These are phyloP conservation scores for Platycercus adscitus DNA, from an alignment of 2,113 vertebrate species.

Conservation along the genomic window DNA sequence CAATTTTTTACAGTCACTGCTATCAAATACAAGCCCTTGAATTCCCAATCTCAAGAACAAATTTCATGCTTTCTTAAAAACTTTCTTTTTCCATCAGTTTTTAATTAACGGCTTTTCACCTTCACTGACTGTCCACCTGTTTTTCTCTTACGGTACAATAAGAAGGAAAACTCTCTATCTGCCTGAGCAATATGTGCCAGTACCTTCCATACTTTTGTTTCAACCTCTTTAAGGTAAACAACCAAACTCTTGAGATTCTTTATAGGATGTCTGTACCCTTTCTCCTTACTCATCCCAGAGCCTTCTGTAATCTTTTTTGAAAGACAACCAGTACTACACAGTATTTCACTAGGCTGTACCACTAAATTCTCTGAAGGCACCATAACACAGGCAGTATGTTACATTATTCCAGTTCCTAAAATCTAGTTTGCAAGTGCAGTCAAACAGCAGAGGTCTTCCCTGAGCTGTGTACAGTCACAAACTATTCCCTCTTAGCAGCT, in stretches of 20 bases:
- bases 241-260: not conserved
- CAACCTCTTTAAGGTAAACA: not conserved
- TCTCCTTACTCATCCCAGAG: not conserved
- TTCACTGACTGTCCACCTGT: not conserved
- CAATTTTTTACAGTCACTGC: not conserved
- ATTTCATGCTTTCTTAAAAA: not conserved
- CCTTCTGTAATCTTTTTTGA: not conserved
- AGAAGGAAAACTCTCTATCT: not conserved
- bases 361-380: not conserved
- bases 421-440: not conserved
- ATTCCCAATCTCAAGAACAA: not conserved
- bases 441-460: conserved; percentile 64
- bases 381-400: not conserved
- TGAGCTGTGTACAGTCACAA: not conserved
- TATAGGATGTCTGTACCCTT: not conserved
- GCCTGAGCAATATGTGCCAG: not conserved
- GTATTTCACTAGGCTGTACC: not conserved
- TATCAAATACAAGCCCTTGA: not conserved
- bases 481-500: not conserved
- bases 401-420: not conserved
- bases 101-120: not conserved
- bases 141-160: not conserved
- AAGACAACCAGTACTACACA: not conserved
- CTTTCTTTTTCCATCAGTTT: not conserved
- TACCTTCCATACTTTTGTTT: not conserved